Conservation (phyloP, 2,113 vertebrate species). For the Pomatorhinus ruficollis region DNA sequence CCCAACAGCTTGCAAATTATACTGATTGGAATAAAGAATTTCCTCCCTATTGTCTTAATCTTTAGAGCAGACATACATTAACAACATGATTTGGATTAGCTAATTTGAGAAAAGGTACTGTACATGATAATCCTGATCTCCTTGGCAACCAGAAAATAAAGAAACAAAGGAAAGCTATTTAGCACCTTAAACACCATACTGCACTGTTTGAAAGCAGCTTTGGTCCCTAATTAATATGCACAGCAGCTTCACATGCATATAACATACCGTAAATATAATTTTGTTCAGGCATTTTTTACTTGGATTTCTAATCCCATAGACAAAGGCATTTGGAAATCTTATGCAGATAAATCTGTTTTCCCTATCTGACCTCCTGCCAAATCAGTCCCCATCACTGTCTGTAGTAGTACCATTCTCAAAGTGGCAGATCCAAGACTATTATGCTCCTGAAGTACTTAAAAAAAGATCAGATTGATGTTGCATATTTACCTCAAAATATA, state of each 20-base stretch:
- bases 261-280: background rate
- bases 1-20: background rate
- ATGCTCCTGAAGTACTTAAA: background rate
- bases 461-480: background rate
- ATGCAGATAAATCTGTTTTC: background rate
- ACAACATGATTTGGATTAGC: slow-evolving; percentile 29
- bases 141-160: slow-evolving; percentile 41
- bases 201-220: background rate
- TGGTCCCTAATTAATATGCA: slow-evolving; percentile 3
- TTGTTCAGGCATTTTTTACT: background rate
- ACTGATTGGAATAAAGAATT: background rate
- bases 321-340: background rate
- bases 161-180: slow-evolving; percentile 28
- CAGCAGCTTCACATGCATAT: background rate
- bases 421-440: background rate
- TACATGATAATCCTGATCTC: slow-evolving; percentile 2
- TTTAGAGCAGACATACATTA: background rate
- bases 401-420: background rate
- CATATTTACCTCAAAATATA: background rate
- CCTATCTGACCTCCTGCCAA: background rate
- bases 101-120: slow-evolving; percentile 37
- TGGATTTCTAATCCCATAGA: background rate
- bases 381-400: background rate
- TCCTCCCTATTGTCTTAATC: background rate
- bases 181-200: background rate